Evolutionary conservation across 2,113 vertebrate species (phyloP), one percentile per base, ranked within the genome.

Genomic region (Poeciliopsis retropinna): DNA sequence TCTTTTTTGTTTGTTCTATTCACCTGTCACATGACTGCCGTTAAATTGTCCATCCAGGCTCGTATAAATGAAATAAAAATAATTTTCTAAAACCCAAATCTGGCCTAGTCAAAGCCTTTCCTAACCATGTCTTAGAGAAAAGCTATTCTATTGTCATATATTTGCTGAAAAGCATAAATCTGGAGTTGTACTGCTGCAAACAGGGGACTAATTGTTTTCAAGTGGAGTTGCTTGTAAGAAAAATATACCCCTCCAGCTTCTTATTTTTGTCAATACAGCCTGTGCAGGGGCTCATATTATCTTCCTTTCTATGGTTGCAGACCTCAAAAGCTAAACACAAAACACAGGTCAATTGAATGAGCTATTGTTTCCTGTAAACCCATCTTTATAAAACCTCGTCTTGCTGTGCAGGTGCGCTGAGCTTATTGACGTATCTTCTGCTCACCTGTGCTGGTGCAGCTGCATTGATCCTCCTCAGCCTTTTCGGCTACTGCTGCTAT

Each of bases 91-190:
- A 87, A 39, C 88, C 85, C 60, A 88, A 74, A 70, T 5, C 57
- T 1, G 92, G 93, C 12, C 63, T 90, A 30, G 51, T 94, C 60
- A 91, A 76, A 41, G 82, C 0, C 9, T 93, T 89, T 51, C 92
- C 93, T 9, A 79, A 85, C 64, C 77, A 91, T 34, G 76, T 29
- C 17, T 61, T 13, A 11, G 5, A 22, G 22, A 88, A 92, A 5
- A 90, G 93, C 83, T 93, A 74, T 63, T 91, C 93, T 47, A 93
- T 94, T 67, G 28, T 69, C 15, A 87, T 94, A n/a, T 72, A 87
- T 41, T 64, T 57, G 8, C 74, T 94, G 1, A 29, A 85, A 34
- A 1, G 0, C 31, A 79, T 84, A 11, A 93, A 95, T 29, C 2
- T 89, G 22, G 92, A 92, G 0, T 32, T 27, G 13, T 94, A 95